phyloP scores from a whole-genome alignment of 2,888 invertebrate species.

The Scaeva pyrastri region DNA sequence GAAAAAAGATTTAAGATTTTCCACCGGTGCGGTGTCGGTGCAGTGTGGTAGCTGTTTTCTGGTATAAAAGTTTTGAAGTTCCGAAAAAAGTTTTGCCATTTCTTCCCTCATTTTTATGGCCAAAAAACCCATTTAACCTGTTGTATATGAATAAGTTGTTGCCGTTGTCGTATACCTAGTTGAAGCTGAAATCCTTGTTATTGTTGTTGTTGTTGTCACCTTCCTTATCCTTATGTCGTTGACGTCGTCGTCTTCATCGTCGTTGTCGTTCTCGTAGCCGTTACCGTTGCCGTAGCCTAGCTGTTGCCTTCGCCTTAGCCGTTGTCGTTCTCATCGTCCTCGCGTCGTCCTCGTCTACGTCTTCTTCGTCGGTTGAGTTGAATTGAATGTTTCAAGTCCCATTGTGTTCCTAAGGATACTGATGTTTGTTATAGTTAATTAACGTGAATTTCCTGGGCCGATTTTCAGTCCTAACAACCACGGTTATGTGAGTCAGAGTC shows the following conservation, averaged over 20 bases:
- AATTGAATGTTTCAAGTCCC: constrained; percentile 48
- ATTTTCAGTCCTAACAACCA: constrained; percentile 27
- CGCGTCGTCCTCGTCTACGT: neutral
- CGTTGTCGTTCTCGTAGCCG: constrained; percentile 20
- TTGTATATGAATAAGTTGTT: constrained; percentile 55
- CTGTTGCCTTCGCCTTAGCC: no score
- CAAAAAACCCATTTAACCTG: constrained; percentile 61
- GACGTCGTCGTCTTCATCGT: constrained; percentile 24
- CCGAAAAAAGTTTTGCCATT: constrained; percentile 40
- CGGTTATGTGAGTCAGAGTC: constrained; percentile 54
- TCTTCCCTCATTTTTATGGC: neutral
- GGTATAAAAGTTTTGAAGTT: no score
- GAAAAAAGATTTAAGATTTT: constrained; percentile 32
- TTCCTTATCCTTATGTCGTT: constrained; percentile 29
- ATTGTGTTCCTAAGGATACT: constrained; percentile 53
- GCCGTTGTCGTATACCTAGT: constrained; percentile 32
- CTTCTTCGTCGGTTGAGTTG: constrained; percentile 41
- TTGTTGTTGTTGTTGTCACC: constrained; percentile 49
- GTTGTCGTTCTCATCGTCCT: no score
- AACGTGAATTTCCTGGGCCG: constrained; percentile 44
- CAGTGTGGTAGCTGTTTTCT: no score
- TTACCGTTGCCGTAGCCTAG: no score
- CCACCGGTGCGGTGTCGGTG: constrained; percentile 41
- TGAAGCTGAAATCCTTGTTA: constrained; percentile 11
- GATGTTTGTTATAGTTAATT: constrained; percentile 50